Conservation (phyloP, 1,140 invertebrate genomes). For the Coelopa frigida region DNA sequence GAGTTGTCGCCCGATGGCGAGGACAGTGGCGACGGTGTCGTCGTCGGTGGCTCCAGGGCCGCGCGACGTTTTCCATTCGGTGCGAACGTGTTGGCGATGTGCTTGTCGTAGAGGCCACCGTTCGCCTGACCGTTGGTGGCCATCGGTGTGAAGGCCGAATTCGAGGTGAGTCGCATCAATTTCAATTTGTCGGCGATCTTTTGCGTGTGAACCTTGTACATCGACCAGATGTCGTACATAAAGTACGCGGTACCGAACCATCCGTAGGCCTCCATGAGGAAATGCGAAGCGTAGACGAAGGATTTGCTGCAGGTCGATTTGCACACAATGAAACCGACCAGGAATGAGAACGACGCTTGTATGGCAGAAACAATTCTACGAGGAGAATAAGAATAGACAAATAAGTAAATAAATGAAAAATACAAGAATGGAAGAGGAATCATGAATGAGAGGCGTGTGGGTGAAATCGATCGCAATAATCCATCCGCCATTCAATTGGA, state of each 20-base stretch:
- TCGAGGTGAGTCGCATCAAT: conserved; percentile 29
- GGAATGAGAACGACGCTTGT: conserved; percentile 57
- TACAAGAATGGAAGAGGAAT: neutral
- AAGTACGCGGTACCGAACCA: conserved; percentile 72
- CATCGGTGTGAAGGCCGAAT: conserved; percentile 17
- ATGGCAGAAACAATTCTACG: conserved; percentile 59
- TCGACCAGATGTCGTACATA: conserved; percentile 66
- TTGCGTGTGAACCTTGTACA: conserved; percentile 55
- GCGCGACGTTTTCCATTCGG: conserved; percentile 4
- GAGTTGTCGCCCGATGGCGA: neutral
- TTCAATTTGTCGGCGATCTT: conserved; percentile 43
- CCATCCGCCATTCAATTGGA: too few relatives aligned
- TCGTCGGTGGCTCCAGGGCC: neutral
- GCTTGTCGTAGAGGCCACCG: conserved; percentile 12
- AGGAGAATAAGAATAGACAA: conserved; percentile 16
- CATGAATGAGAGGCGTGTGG: too few relatives aligned
- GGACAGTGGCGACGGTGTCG: neutral
- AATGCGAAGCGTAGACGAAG: conserved; percentile 58
- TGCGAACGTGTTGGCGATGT: conserved; percentile 3
- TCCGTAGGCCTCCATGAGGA: conserved; percentile 63
- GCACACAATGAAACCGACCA: conserved; percentile 56
- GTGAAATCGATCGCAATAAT: too few relatives aligned
- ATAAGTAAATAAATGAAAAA: neutral
- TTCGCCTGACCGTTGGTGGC: conserved; percentile 12
- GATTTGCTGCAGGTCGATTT: conserved; percentile 57